Base-by-base conservation (phyloP, 2,888 invertebrate species). In the Pristionchus maxplancki region DNA sequence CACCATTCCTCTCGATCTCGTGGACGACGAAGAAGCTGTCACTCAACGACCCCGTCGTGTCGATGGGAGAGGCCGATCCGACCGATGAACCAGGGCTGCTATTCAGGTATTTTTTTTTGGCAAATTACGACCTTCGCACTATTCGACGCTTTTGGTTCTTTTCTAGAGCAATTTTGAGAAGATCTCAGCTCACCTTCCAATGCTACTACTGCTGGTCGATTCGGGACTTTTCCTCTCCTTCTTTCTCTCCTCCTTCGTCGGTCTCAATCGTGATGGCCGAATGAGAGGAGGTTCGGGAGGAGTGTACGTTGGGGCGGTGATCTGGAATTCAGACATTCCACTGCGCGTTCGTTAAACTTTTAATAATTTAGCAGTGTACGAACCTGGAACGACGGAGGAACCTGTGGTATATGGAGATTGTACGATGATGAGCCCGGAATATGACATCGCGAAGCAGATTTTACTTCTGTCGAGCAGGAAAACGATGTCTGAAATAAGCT, bases 1-100 rank as follows among this genome's bases (percentile, higher is more conserved):
- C n/a, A 83, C 82, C 53, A 53, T 50, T 53, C 28, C 82, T 40
- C 50, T 83, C 82, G 6, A 83, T 13, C n/a, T 91, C 92, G 58
- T 91, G 90, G 87, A 91, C 90, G n/a, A 93, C 90, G 87, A 91
- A 91, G 74, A 92, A 93, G 64, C 92, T 92, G 88, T 93, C 93
- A 87, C 91, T 92, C 34, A 92, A 88, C 0, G 92, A 92, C 28
- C 92, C 92, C 13, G 93, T 92, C 2, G 93, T 92, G 50, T 90
- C 92, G 62, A 86, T 89, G 58, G 90, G 91, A 78, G 88, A 53
- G 37, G 90, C 89, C n/a, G 88, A 87, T 17, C 89, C 90, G 34
- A 90, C 74, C 15, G 91, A 92, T 0, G 90, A 90, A 44, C 88
- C 90, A 15, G 90, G 90, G 40, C 89, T 90, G 85, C 67, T 88